These are phyloP conservation scores for Oedothorax gibbosus DNA, from an alignment of 1,140 invertebrate species.

Conservation along the genomic window DNA sequence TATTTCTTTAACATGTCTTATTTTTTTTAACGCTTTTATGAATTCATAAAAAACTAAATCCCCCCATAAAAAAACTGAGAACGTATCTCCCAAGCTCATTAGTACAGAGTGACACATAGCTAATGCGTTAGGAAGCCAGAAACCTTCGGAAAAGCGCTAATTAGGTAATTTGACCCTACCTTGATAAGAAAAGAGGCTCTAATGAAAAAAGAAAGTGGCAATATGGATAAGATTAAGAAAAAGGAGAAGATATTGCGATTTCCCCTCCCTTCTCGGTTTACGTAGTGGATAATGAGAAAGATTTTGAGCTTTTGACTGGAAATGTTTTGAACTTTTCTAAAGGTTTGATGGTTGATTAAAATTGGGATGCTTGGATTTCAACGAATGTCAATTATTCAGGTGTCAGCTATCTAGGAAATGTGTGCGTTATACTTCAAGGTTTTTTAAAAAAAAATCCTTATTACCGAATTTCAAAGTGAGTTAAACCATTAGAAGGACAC, in stretches of 20 bases:
- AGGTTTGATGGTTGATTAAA: too few species aligned
- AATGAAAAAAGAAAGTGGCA: slow-evolving; percentile 40
- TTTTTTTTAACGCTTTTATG: not conserved
- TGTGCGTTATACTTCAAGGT: too few species aligned
- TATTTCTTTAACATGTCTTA: not conserved
- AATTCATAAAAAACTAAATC: not conserved
- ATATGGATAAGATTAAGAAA: slow-evolving; percentile 32
- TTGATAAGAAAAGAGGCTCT: slow-evolving; percentile 10
- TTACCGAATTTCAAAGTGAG: too few species aligned
- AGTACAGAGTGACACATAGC: slow-evolving; percentile 27
- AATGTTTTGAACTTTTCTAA: too few species aligned
- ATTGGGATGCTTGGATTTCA: too few species aligned
- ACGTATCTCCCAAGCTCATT: slow-evolving; percentile 7
- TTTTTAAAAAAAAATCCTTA: too few species aligned
- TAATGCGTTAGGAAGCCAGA: slow-evolving; percentile 10
- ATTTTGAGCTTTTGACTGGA: too few species aligned
- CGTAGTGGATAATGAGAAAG: too few species aligned
- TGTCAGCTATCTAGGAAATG: too few species aligned
- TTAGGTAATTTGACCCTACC: slow-evolving; percentile 41
- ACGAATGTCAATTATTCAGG: too few species aligned
- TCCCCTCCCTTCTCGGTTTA: not conserved
- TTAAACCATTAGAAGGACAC: too few species aligned
- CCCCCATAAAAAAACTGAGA: not conserved
- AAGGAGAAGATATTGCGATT: not conserved
- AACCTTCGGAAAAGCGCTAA: slow-evolving; percentile 11